Base-by-base conservation (phyloP, 2,797 vertebrate genomes). In the Notoglanidium macrostoma region DNA sequence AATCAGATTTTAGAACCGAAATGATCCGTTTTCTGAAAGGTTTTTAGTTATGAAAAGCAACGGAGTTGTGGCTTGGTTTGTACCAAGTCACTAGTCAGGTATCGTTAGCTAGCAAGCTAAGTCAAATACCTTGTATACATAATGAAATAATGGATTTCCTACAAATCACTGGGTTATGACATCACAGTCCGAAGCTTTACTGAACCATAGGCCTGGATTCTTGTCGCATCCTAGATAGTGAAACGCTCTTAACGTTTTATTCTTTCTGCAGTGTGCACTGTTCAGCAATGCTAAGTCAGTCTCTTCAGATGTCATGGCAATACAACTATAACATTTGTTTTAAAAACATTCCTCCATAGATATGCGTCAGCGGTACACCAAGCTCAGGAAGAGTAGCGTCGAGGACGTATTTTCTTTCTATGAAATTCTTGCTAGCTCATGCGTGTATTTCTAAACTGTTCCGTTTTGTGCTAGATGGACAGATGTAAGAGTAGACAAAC, bases 401-500 rank as follows among this genome's bases (percentile, higher is more conserved):
- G 0, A 35, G 55, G n/a, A 17, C 0, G 7, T 19, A 49, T 73
- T 73, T 72, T 49, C 10, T 32, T 21, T 51, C 1, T 35, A 57
- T 1, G 1, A 19, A 55, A 44, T 80, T 14, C 55, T 61, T 59
- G 77, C 55, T 26, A 80, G 32, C 55, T 32, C 32, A 17, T 59
- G 32, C 21, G 5, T 35, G 59, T 80, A 44, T 59, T 40, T 80
- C 40, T 77, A 67, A 86, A 85, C 92, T 90, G 89, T 89, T 94
- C 91, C 92, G 93, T 93, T 67, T 83, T 84, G 90, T 90, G 91
- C 93, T 93, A 70, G 92, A 93, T 91, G 46, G 80, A 93, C 86
- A 93, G 92, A 93, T 92, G 87, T 67, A 85, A 88, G 92, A 93
- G 94, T 91, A 76, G 23, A 91, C 92, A 91, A 90, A 46, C 44